These are phyloP conservation scores for Drosophila tsacasi DNA, from an alignment of 1,140 invertebrate species.

Conservation along the genomic window DNA sequence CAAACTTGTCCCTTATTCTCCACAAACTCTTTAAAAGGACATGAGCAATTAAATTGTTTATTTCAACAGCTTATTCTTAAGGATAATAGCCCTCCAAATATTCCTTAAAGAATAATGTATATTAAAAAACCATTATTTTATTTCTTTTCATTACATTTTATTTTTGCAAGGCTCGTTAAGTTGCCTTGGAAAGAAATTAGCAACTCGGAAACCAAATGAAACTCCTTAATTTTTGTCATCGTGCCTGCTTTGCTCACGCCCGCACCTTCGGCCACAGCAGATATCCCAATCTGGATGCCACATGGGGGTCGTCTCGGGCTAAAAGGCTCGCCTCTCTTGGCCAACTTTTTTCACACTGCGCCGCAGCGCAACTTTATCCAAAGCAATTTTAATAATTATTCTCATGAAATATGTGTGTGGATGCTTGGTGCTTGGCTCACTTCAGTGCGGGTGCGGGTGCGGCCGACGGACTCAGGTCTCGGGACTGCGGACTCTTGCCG, in stretches of 20 bases:
- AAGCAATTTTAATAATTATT: slow-evolving; percentile 83
- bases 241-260: slow-evolving; percentile 9
- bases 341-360: slow-evolving; percentile 56
- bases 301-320: slow-evolving; percentile 49
- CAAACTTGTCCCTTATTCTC: neutral
- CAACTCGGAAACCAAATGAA: neutral
- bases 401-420: slow-evolving; percentile 71
- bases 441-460: slow-evolving; percentile 21
- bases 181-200: neutral
- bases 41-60: too few relatives aligned
- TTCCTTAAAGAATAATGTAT: neutral
- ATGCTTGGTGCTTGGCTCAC: slow-evolving; percentile 32
- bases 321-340: slow-evolving; percentile 32
- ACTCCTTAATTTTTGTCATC: neutral
- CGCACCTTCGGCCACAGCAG: neutral
- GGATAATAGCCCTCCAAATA: too few relatives aligned
- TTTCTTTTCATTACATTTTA: neutral
- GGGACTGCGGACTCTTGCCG: slow-evolving; percentile 17
- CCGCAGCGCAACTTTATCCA: slow-evolving; percentile 53
- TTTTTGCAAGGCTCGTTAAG: neutral
- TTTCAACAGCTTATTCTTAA: too few relatives aligned
- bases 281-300: slow-evolving; percentile 43
- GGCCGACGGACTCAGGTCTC: slow-evolving; percentile 2
- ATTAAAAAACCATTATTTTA: neutral
- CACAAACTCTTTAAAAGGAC: neutral